Evolutionary conservation across 2,113 vertebrate genomes (phyloP).

Genomic region (Toxotes chatareus): DNA sequence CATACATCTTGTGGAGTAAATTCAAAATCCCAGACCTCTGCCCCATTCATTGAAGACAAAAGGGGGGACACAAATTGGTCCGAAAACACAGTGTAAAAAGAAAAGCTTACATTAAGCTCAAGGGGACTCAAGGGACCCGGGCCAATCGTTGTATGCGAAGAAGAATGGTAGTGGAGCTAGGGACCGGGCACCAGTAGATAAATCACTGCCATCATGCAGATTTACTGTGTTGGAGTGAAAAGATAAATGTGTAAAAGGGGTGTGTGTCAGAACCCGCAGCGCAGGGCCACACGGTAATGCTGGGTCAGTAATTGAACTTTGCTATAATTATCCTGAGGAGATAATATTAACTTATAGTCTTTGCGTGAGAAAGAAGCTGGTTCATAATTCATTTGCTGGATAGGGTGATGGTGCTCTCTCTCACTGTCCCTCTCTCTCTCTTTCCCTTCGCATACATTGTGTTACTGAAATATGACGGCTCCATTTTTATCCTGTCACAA

Average conservation of each 20-base stretch:
- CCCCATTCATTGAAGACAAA: constrained; percentile 84
- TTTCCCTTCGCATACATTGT: constrained; percentile 86
- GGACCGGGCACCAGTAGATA: constrained; percentile 88
- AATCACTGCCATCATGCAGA: constrained; percentile 95
- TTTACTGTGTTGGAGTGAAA: constrained; percentile 89
- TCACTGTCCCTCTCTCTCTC: constrained; percentile 60
- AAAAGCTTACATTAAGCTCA: constrained; percentile 88
- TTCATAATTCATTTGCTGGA: constrained; percentile 93
- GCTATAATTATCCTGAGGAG: constrained; percentile 98
- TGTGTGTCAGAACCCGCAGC: constrained; percentile 89
- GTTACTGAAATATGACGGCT: constrained; percentile 99
- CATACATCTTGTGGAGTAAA: constrained; percentile 83
- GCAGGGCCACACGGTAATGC: constrained; percentile 88
- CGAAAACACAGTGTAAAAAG: constrained; percentile 88
- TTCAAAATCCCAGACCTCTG: constrained; percentile 79
- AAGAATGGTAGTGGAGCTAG: constrained; percentile 86
- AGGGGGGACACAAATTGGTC: constrained; percentile 87
- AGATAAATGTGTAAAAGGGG: constrained; percentile 95
- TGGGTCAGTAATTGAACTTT: constrained; percentile 98
- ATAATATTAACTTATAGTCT: constrained; percentile 97
- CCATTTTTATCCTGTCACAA: constrained; percentile 99
- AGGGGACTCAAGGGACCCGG: constrained; percentile 90
- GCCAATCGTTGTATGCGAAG: constrained; percentile 86
- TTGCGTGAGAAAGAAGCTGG: constrained; percentile 86
- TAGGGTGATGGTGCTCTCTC: constrained; percentile 81